phyloP scores from a whole-genome alignment of 2,888 invertebrate species.

The Volucella zonaria region DNA sequence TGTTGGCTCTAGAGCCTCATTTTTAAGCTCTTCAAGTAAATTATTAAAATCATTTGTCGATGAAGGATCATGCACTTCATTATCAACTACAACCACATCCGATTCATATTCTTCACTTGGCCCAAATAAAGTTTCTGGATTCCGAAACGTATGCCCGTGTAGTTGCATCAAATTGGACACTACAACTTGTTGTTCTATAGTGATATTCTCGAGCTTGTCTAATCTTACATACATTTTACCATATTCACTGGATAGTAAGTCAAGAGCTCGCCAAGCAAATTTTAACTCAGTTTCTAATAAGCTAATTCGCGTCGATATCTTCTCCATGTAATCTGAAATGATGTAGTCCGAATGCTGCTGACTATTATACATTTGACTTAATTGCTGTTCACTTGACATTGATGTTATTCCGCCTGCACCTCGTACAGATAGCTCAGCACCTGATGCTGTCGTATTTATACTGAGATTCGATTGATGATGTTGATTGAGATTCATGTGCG shows the following conservation, averaged over 20 bases:
- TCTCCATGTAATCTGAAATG: slow-evolving; percentile 95
- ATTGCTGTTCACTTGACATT: slow-evolving; percentile 79
- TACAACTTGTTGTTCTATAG: slow-evolving; percentile 95
- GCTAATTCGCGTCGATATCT: slow-evolving; percentile 92
- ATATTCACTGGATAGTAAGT: slow-evolving; percentile 94
- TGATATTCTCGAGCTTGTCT: slow-evolving; percentile 92
- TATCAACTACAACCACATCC: slow-evolving; percentile 33
- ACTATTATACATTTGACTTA: slow-evolving; percentile 81
- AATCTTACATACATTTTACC: slow-evolving; percentile 96
- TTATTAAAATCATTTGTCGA: slow-evolving; percentile 76
- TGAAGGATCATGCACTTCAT: slow-evolving; percentile 47
- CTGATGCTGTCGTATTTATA: slow-evolving; percentile 51
- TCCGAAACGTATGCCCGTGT: slow-evolving; percentile 75
- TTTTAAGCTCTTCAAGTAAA: slow-evolving; percentile 77
- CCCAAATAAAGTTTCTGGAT: slow-evolving; percentile 75
- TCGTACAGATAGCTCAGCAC: slow-evolving; percentile 6
- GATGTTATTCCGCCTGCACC: slow-evolving; percentile 76
- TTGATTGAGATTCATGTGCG: slow-evolving; percentile 47
- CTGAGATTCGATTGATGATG: slow-evolving; percentile 63
- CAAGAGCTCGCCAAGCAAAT: slow-evolving; percentile 95
- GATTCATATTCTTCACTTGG: slow-evolving; percentile 79
- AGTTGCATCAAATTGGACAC: slow-evolving; percentile 90
- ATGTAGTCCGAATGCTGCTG: slow-evolving; percentile 88
- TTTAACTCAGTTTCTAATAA: slow-evolving; percentile 95
- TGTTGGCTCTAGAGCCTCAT: slow-evolving; percentile 75